A percentile compares a stretch with the other conserved stretches of the same genome.
Conservation (phyloP, 2,888 invertebrate species). For the Beris chalybata region DNA sequence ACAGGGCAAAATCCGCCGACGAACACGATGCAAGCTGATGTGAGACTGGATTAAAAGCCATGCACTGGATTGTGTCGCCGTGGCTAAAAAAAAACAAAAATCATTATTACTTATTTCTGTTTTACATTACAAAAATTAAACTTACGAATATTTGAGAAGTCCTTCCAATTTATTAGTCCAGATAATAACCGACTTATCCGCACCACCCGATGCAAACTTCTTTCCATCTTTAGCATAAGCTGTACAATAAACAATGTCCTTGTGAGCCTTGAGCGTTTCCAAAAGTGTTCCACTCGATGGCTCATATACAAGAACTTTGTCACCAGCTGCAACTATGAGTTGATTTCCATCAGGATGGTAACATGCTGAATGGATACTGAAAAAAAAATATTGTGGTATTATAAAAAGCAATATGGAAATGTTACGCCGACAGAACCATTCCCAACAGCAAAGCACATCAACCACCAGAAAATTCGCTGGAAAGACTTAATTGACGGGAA, state of each 20-base stretch:
- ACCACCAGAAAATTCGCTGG: too few species aligned
- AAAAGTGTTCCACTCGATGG: constrained; percentile 86
- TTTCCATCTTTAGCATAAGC: constrained; percentile 93
- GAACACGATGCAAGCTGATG: constrained; percentile 93
- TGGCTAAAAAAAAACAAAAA: constrained; percentile 68
- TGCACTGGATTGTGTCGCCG: constrained; percentile 91
- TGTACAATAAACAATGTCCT: constrained; percentile 89
- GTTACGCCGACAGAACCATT: too few species aligned
- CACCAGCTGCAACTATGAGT: constrained; percentile 91
- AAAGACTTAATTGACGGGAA: too few species aligned
- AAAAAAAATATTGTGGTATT: constrained; percentile 42
- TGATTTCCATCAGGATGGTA: constrained; percentile 95
- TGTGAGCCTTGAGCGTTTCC: constrained; percentile 93
- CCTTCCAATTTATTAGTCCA: constrained; percentile 97
- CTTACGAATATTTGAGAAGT: constrained; percentile 91
- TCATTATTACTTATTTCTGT: not conserved
- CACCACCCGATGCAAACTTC: constrained; percentile 94
- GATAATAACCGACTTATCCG: constrained; percentile 96
- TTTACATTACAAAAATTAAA: constrained; percentile 40
- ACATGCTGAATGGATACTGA: constrained; percentile 92
- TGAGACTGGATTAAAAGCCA: constrained; percentile 91
- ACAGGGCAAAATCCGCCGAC: constrained; percentile 91
- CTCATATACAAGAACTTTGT: constrained; percentile 93
- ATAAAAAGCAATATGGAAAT: too few species aligned
- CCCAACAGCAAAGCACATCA: too few species aligned